Evolutionary conservation across 2,113 vertebrate genomes (phyloP).

Genomic region (Octodon degus): DNA sequence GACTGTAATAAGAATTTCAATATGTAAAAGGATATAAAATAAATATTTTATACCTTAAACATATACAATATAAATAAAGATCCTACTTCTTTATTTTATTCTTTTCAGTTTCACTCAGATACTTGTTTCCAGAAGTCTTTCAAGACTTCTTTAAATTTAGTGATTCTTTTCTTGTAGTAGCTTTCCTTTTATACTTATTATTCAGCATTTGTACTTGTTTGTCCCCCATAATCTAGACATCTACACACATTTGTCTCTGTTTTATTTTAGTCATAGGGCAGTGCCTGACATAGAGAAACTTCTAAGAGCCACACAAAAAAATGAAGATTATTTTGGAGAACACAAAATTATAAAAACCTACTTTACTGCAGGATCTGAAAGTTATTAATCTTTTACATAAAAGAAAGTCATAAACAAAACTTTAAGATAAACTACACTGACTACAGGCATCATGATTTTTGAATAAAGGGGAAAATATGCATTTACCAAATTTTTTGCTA

Average conservation of each 20-base stretch:
- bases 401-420: neutral
- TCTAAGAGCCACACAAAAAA: neutral
- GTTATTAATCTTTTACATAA: neutral
- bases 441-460: neutral
- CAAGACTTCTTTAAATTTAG: neutral
- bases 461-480: neutral
- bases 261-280: neutral
- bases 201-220: conserved; percentile 3
- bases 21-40: neutral
- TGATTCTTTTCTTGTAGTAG: neutral
- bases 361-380: neutral
- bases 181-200: neutral
- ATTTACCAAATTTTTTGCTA: neutral
- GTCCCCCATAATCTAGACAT: conserved; percentile 27
- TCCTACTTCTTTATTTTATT: neutral
- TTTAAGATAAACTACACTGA: neutral
- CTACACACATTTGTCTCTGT: neutral
- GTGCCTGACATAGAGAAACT: neutral
- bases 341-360: neutral
- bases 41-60: neutral
- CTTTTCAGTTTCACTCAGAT: neutral
- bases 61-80: neutral
- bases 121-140: neutral
- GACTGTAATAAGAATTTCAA: neutral
- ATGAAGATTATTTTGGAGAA: conserved; percentile 11